These are phyloP conservation scores for Barypeithes pellucidus DNA, from an alignment of 2,888 invertebrate genomes.

Conservation along the genomic window DNA sequence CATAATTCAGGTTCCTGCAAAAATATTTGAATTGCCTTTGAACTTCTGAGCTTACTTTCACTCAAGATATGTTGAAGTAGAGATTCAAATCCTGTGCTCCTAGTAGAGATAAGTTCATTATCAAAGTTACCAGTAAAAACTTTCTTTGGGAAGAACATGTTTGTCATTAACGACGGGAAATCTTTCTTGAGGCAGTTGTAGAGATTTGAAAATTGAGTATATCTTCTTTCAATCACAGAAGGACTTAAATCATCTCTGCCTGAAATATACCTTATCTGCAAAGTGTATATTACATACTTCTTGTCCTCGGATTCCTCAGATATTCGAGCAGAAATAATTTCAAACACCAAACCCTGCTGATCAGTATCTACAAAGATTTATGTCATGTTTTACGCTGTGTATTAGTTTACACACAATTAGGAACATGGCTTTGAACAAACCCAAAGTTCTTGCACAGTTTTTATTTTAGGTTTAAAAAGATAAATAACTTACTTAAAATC, in stretches of 20 bases:
- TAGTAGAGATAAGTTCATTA: constrained; percentile 76
- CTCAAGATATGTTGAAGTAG: constrained; percentile 75
- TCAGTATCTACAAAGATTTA: constrained; percentile 60
- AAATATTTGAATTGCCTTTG: constrained; percentile 75
- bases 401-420: too few species aligned
- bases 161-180: constrained; percentile 73
- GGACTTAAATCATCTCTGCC: constrained; percentile 74
- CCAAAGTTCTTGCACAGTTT: too few species aligned
- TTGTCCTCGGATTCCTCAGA: constrained; percentile 76
- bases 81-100: constrained; percentile 79
- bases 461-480: background rate
- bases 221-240: constrained; percentile 79
- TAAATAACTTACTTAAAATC: constrained; percentile 37
- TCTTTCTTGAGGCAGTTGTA: constrained; percentile 77
- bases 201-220: constrained; percentile 81
- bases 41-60: constrained; percentile 75
- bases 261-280: constrained; percentile 78
- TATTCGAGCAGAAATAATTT: constrained; percentile 80
- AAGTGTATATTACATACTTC: constrained; percentile 81
- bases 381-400: too few species aligned
- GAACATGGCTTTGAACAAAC: too few species aligned
- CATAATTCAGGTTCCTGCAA: constrained; percentile 78
- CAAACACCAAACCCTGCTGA: constrained; percentile 73
- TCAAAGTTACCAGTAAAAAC: constrained; percentile 79
- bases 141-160: constrained; percentile 79